Percentiles rank a stretch among this genome's conserved stretches.
Evolutionary conservation across 1,140 invertebrate species (phyloP).

Genomic region (Cotesia chilonis): DNA sequence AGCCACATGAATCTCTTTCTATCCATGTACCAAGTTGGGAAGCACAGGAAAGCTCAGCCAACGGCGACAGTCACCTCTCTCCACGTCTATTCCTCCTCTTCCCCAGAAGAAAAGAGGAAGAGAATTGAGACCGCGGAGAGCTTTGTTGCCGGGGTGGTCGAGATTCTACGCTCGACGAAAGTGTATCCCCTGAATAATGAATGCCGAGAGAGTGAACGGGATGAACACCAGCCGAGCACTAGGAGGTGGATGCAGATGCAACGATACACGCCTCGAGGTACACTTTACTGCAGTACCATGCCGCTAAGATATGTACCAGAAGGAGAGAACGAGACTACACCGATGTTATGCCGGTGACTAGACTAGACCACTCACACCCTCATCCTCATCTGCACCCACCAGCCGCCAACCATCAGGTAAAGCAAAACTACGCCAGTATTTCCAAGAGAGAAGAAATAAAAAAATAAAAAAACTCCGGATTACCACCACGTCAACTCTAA

Average conservation of each 20-base stretch:
- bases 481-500: no score
- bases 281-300: constrained; percentile 29
- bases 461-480: no score
- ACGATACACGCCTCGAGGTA: constrained; percentile 17
- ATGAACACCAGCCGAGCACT: background rate
- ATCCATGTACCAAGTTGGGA: background rate
- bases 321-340: background rate
- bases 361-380: background rate
- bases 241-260: constrained; percentile 26
- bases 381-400: background rate
- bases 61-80: no score
- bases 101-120: background rate
- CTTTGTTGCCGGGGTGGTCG: background rate
- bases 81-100: no score
- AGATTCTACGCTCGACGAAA: background rate
- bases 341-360: background rate
- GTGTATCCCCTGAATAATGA: constrained; percentile 25
- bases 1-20: no score
- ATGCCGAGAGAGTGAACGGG: background rate
- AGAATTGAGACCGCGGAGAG: no score
- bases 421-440: no score
- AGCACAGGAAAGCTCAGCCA: background rate
- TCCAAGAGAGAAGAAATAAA: no score
- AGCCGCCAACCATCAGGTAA: no score
- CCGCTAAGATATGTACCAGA: background rate